A percentile compares a stretch with the other conserved stretches of the same genome.
Conservation (phyloP, 2,888 invertebrate genomes). For the Fragum sueziense region DNA sequence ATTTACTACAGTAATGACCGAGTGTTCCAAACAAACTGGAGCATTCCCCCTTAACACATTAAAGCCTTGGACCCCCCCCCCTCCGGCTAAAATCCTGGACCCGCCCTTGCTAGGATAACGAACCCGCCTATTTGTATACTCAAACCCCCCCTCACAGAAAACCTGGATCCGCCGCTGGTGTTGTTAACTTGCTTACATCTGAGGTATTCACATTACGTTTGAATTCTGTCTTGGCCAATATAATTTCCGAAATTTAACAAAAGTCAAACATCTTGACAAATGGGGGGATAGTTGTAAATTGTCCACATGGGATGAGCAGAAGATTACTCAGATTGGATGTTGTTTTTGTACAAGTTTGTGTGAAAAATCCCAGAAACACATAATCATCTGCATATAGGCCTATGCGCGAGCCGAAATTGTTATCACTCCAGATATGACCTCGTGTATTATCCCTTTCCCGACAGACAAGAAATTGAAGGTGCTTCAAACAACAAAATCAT, state of each 20-base stretch:
- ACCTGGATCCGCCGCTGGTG: neutral
- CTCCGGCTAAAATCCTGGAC: neutral
- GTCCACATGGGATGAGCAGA: neutral
- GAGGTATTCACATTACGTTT: neutral
- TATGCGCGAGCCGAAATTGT: no score
- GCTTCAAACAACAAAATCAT: neutral
- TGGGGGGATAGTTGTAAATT: neutral
- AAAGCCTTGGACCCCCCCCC: neutral
- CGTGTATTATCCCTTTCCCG: neutral
- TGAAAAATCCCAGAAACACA: neutral
- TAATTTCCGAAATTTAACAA: neutral
- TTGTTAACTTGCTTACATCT: neutral
- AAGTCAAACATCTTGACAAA: neutral
- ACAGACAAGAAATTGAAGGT: neutral
- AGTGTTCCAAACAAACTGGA: no score
- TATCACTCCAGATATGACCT: neutral
- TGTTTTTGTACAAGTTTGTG: neutral
- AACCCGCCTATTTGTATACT: no score
- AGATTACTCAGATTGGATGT: neutral
- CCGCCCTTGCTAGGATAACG: neutral
- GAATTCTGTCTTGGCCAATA: neutral
- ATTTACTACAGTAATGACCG: no score
- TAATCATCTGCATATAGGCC: neutral
- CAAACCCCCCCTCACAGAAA: no score
- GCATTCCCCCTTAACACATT: no score